phyloP scores from a whole-genome alignment of 2,113 vertebrate species.

The Erinaceus europaeus region DNA sequence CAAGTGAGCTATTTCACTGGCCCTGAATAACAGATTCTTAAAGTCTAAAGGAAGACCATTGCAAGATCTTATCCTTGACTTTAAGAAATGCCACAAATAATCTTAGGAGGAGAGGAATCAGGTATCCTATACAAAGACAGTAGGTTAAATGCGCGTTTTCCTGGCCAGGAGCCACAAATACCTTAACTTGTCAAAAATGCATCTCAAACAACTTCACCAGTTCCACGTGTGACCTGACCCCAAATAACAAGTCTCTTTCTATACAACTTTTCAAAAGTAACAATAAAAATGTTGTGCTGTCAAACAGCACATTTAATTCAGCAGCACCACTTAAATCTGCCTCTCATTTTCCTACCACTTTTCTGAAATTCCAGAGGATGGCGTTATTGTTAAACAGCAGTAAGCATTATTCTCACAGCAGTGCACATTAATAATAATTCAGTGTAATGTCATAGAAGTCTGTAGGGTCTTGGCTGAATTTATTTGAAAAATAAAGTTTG shows the following conservation, averaged over 20 bases:
- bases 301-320: constrained; percentile 51
- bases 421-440: constrained; percentile 77
- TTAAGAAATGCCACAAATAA: neutral
- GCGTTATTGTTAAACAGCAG: constrained; percentile 72
- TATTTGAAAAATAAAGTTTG: constrained; percentile 82
- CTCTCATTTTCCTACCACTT: constrained; percentile 68
- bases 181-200: constrained; percentile 28
- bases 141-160: constrained; percentile 23
- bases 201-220: constrained; percentile 30
- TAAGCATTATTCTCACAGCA: constrained; percentile 71
- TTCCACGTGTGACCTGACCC: constrained; percentile 49
- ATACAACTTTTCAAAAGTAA: constrained; percentile 9
- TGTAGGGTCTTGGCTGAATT: constrained; percentile 77
- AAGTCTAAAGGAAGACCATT: neutral
- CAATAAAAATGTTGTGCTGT: constrained; percentile 40
- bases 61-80: neutral
- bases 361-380: constrained; percentile 67
- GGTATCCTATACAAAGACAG: constrained; percentile 19
- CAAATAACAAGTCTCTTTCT: constrained; percentile 4
- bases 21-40: neutral
- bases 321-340: constrained; percentile 66
- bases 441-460: constrained; percentile 68
- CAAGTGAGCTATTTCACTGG: too few species aligned
- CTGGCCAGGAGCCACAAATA: neutral
- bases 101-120: neutral